These are phyloP conservation scores for Penaeus chinensis DNA, from an alignment of 1,140 invertebrate species.

Conservation along the genomic window DNA sequence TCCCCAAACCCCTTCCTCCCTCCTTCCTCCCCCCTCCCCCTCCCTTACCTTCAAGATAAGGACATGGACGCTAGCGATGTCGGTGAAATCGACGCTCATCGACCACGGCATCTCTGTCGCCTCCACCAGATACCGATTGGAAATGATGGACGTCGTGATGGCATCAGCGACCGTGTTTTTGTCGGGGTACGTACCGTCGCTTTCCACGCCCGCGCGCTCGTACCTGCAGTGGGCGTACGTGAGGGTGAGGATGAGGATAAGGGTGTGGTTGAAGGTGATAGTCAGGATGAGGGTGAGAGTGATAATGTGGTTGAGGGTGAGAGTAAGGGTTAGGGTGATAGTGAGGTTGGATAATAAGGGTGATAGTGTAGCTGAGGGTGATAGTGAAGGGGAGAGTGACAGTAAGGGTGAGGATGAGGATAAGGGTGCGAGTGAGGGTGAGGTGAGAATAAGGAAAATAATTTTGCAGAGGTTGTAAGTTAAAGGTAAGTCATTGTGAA, in stretches of 20 bases:
- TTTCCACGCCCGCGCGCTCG: slow-evolving; percentile 35
- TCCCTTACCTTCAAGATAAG: slow-evolving; percentile 54
- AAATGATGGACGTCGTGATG: slow-evolving; percentile 61
- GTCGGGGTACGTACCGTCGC: slow-evolving; percentile 58
- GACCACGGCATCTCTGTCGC: slow-evolving; percentile 58
- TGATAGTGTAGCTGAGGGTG: background rate
- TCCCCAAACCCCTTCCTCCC: too few species aligned
- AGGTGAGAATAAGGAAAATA: background rate
- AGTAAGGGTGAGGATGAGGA: background rate
- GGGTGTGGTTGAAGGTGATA: too few species aligned
- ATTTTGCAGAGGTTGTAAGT: background rate
- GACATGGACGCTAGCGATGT: slow-evolving; percentile 55
- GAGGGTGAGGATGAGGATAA: too few species aligned
- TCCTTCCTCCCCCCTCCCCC: too few species aligned
- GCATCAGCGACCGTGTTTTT: slow-evolving; percentile 58
- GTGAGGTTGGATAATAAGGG: background rate
- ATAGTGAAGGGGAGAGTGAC: background rate
- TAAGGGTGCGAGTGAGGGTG: background rate
- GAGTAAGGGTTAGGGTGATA: too few species aligned
- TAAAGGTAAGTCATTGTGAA: background rate
- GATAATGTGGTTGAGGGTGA: too few species aligned
- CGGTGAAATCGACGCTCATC: slow-evolving; percentile 52
- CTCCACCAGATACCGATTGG: slow-evolving; percentile 59
- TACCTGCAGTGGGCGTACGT: slow-evolving; percentile 21
- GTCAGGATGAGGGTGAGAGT: too few species aligned